Percentiles rank a stretch among this genome's conserved stretches.
Conservation (phyloP, 2,113 vertebrate species). For the Labrus mixtus region DNA sequence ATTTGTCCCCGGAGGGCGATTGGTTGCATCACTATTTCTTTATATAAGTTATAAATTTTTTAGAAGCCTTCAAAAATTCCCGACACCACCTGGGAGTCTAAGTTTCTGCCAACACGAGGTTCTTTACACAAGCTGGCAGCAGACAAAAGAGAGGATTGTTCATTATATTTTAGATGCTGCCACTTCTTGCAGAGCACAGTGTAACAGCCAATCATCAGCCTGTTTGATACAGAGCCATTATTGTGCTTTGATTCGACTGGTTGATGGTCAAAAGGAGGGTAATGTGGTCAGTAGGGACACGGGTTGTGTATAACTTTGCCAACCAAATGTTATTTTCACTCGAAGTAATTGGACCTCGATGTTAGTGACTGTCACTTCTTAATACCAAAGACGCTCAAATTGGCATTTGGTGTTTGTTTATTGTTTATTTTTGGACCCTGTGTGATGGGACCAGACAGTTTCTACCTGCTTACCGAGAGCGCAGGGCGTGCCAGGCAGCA, state of each 20-base stretch:
- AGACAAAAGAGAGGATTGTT: constrained; percentile 6
- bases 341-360: constrained; percentile 22
- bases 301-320: neutral
- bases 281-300: constrained; percentile 13
- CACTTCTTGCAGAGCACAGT: constrained; percentile 13
- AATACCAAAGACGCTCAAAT: constrained; percentile 7
- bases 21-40: neutral
- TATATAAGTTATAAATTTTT: neutral
- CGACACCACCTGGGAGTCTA: neutral
- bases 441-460: neutral
- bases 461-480: constrained; percentile 86
- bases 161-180: constrained; percentile 9
- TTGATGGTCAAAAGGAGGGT: constrained; percentile 16
- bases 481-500: constrained; percentile 95
- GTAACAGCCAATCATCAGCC: constrained; percentile 14
- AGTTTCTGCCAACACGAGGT: constrained; percentile 19
- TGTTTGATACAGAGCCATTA: constrained; percentile 39
- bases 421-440: constrained; percentile 1
- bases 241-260: constrained; percentile 34
- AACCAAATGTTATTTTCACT: constrained; percentile 31
- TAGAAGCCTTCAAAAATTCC: neutral
- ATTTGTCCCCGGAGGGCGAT: too few species aligned
- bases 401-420: constrained; percentile 24
- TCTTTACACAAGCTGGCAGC: constrained; percentile 27
- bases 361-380: neutral